Percentiles rank a stretch among this genome's conserved stretches.
Evolutionary conservation across 1,140 invertebrate genomes (phyloP).

Genomic region (honey bee (Apis mellifera)): DNA sequence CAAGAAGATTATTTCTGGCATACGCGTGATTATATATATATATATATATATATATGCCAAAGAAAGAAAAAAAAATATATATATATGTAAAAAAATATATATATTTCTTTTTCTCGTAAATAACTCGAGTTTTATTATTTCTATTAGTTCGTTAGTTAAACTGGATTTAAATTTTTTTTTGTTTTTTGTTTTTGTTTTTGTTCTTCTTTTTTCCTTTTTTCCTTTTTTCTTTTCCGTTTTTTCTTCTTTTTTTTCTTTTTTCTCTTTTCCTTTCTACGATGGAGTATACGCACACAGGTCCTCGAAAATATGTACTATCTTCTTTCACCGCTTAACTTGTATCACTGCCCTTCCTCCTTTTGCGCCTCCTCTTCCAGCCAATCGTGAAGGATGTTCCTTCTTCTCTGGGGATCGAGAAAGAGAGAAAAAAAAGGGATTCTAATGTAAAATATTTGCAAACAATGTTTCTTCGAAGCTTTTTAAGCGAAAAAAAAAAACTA

Average conservation of each 20-base stretch:
- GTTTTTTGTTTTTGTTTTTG: no score
- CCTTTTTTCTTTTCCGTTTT: no score
- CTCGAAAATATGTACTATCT: slow-evolving; percentile 61
- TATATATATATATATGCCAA: slow-evolving; percentile 57
- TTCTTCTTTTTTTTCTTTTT: background rate
- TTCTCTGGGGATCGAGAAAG: slow-evolving; percentile 65
- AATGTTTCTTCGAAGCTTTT: background rate
- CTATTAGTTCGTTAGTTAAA: slow-evolving; percentile 34
- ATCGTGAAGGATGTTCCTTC: slow-evolving; percentile 73
- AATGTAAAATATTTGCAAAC: background rate
- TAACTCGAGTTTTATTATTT: slow-evolving; percentile 57
- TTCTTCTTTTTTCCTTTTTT: background rate
- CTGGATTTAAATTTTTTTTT: slow-evolving; percentile 24
- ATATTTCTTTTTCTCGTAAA: slow-evolving; percentile 38
- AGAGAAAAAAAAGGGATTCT: background rate
- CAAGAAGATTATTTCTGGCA: slow-evolving; percentile 73
- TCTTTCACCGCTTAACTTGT: slow-evolving; percentile 36
- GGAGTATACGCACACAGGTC: slow-evolving; percentile 50
- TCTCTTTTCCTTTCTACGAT: slow-evolving; percentile 6
- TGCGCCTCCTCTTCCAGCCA: slow-evolving; percentile 74
- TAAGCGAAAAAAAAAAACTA: slow-evolving; percentile 45
- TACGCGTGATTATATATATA: slow-evolving; percentile 56
- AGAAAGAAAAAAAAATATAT: slow-evolving; percentile 47
- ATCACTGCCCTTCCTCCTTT: slow-evolving; percentile 65
- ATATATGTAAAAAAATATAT: slow-evolving; percentile 54